These are phyloP conservation scores for Orchestes rusci DNA, from an alignment of 2,888 invertebrate genomes.

Conservation along the genomic window DNA sequence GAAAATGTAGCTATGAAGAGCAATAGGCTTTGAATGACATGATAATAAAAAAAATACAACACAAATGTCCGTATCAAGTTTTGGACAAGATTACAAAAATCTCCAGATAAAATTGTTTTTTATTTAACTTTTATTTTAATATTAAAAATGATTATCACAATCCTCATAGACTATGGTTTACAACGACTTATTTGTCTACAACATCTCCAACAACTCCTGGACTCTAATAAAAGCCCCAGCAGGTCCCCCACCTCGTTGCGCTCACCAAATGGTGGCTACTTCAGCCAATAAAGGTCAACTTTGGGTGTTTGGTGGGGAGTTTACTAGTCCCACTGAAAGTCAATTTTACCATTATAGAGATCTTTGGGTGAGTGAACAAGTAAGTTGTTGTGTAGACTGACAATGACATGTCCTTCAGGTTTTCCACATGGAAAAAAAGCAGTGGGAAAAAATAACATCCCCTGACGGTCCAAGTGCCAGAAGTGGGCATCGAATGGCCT, in stretches of 20 bases:
- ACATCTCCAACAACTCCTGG: slow-evolving; percentile 75
- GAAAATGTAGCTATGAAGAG: too few species aligned
- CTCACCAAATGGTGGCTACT: slow-evolving; percentile 77
- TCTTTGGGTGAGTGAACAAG: slow-evolving; percentile 65
- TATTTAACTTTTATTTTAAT: too few species aligned
- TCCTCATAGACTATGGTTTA: slow-evolving; percentile 70
- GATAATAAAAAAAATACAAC: too few species aligned
- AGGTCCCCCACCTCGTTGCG: slow-evolving; percentile 83
- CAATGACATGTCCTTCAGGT: too few species aligned
- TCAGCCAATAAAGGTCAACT: slow-evolving; percentile 66
- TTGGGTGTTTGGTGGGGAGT: slow-evolving; percentile 89
- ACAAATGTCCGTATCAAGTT: too few species aligned
- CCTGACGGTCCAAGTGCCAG: slow-evolving; percentile 74
- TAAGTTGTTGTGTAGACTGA: background rate
- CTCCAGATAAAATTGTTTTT: too few species aligned
- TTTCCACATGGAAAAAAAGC: slow-evolving; percentile 56
- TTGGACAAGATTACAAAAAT: too few species aligned
- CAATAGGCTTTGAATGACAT: too few species aligned
- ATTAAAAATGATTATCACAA: slow-evolving; percentile 2
- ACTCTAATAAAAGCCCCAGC: slow-evolving; percentile 69
- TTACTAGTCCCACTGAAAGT: slow-evolving; percentile 79
- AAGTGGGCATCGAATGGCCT: slow-evolving; percentile 85
- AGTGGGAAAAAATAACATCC: slow-evolving; percentile 76
- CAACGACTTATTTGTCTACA: slow-evolving; percentile 79
- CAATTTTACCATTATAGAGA: slow-evolving; percentile 93